Evolutionary conservation across 30 jellyfish, hydroid and myxozoan species (phyloP).

Genomic region (Sanderia malayensis): DNA sequence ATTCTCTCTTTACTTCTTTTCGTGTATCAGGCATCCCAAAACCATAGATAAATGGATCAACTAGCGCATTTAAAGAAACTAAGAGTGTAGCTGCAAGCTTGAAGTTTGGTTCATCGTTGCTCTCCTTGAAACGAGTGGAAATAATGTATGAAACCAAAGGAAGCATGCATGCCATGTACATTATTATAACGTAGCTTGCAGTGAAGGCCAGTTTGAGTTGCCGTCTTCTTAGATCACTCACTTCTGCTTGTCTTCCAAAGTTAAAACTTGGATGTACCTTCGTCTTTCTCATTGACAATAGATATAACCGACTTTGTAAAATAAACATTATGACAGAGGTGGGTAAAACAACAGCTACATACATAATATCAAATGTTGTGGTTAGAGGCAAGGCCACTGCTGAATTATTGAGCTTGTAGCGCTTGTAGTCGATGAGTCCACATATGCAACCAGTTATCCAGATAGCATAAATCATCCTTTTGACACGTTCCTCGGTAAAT

Average conservation of each 20-base stretch:
- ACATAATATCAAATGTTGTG: neutral
- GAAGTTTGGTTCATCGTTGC: neutral
- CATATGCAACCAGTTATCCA: constrained; percentile 9
- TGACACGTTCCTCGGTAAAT: neutral
- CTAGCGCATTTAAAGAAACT: neutral
- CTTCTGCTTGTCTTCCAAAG: neutral
- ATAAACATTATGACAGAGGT: neutral
- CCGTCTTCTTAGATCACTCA: neutral
- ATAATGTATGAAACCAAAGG: neutral
- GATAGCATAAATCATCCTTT: neutral
- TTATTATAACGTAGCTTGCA: neutral
- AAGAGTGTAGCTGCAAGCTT: neutral
- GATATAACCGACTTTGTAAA: constrained; percentile 11
- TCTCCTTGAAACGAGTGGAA: neutral
- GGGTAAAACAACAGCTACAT: neutral
- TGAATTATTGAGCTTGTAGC: neutral
- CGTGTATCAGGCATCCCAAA: constrained; percentile 29
- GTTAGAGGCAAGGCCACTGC: neutral
- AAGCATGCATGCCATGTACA: neutral
- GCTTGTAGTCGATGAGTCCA: neutral
- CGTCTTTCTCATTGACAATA: neutral
- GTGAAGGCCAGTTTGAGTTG: constrained; percentile 14
- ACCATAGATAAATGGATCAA: constrained; percentile 34
- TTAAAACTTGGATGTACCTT: neutral
- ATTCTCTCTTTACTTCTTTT: neutral